Percentiles rank a stretch among this genome's conserved stretches.
These are phyloP conservation scores for Pharmacophagus antenor DNA, from an alignment of 2,888 invertebrate species.

Conservation along the genomic window DNA sequence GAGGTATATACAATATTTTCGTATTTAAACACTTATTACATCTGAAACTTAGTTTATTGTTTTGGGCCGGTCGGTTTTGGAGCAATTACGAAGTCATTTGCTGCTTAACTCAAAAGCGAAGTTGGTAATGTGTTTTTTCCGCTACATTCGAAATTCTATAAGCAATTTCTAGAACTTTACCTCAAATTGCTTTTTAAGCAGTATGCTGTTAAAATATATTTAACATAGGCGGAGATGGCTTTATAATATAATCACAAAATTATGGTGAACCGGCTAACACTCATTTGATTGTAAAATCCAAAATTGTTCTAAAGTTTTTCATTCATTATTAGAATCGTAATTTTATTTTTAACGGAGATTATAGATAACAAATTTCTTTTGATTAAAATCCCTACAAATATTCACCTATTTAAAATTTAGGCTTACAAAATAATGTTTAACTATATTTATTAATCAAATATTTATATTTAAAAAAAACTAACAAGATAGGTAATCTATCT, in stretches of 20 bases:
- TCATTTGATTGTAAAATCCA: background rate
- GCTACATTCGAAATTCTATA: slow-evolving; percentile 6
- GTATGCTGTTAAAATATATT: slow-evolving; percentile 2
- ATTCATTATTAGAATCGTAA: background rate
- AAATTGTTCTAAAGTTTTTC: background rate
- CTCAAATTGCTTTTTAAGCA: slow-evolving; percentile 3
- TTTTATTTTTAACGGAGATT: too few relatives aligned
- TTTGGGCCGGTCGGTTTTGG: slow-evolving; percentile 8
- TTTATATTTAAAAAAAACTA: too few relatives aligned
- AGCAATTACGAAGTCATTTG: slow-evolving; percentile 12
- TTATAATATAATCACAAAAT: background rate
- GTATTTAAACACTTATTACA: background rate
- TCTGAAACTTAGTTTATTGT: background rate
- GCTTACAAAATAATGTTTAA: too few relatives aligned
- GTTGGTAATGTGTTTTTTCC: slow-evolving; percentile 8
- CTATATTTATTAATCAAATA: too few relatives aligned
- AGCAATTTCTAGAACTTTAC: slow-evolving; percentile 1
- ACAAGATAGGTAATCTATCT: too few relatives aligned
- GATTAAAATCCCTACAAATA: too few relatives aligned
- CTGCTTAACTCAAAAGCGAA: background rate
- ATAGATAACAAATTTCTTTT: too few relatives aligned
- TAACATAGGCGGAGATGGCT: background rate
- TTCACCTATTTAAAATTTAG: too few relatives aligned
- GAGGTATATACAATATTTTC: background rate
- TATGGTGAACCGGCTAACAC: background rate